These are phyloP conservation scores for Chamaea fasciata DNA, from an alignment of 2,113 vertebrate species.

Conservation along the genomic window DNA sequence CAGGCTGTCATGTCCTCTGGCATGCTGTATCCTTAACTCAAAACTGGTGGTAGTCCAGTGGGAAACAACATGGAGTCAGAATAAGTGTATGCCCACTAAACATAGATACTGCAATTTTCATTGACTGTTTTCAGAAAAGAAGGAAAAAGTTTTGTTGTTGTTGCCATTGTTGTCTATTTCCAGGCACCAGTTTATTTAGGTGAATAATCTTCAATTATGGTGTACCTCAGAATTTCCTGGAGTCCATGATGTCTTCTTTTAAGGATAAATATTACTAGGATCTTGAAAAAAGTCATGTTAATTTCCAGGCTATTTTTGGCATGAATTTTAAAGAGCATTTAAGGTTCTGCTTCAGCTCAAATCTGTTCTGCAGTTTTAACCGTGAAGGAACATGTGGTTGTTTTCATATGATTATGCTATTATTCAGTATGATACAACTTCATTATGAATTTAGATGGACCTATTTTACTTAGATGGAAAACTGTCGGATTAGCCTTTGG, in stretches of 20 bases:
- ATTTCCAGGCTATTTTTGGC: background rate
- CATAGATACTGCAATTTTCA: background rate
- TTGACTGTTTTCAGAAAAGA: background rate
- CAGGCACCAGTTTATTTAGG: background rate
- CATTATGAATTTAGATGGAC: background rate
- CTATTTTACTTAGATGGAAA: background rate
- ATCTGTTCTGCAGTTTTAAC: background rate
- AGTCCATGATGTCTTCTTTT: rapidly evolving
- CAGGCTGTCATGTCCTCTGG: background rate
- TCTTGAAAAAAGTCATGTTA: background rate
- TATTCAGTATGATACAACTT: background rate
- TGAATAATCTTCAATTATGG: background rate
- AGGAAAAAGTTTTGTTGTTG: background rate
- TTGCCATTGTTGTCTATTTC: background rate
- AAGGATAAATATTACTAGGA: background rate
- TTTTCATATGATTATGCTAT: background rate
- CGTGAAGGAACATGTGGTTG: background rate
- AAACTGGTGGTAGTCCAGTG: background rate
- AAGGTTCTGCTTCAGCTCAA: background rate
- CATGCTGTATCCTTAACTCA: background rate
- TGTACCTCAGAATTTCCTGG: background rate
- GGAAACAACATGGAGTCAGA: background rate
- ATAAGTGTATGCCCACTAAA: background rate
- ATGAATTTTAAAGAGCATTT: background rate
- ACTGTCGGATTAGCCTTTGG: background rate